Conservation (phyloP, 2,797 vertebrate species). For the Mallotus villosus region DNA sequence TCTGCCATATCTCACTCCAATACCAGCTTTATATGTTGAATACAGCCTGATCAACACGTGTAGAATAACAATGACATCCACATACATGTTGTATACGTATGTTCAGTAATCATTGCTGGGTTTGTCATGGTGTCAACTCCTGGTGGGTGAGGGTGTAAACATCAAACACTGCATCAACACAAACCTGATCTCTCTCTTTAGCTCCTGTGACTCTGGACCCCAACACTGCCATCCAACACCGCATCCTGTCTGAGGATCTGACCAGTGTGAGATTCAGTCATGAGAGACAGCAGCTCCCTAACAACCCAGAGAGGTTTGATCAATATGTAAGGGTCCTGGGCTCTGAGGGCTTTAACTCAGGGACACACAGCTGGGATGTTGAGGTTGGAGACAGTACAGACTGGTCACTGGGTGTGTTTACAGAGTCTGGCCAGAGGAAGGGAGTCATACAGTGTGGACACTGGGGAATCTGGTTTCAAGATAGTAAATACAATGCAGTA, state of each 20-base stretch:
- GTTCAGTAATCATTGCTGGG: background rate
- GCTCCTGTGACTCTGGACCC: constrained; percentile 2
- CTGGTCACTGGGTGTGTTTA: too few species aligned
- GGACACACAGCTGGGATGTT: background rate
- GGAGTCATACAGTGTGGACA: too few species aligned
- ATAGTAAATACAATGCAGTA: too few species aligned
- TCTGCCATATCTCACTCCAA: too few species aligned
- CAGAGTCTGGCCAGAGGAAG: too few species aligned
- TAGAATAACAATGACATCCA: too few species aligned
- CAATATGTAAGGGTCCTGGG: background rate
- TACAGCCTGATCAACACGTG: too few species aligned
- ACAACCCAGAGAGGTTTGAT: constrained; percentile 7
- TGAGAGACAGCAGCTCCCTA: background rate
- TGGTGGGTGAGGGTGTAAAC: background rate
- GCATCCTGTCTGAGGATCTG: constrained; percentile 1
- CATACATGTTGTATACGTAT: background rate
- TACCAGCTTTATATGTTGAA: too few species aligned
- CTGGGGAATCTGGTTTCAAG: too few species aligned
- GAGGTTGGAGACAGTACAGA: too few species aligned
- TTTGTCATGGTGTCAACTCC: background rate
- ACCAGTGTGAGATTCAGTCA: constrained; percentile 2
- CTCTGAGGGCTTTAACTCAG: background rate
- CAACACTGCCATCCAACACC: background rate
- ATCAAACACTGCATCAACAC: background rate
- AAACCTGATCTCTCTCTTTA: background rate